Evolutionary conservation across 2,888 invertebrate genomes (phyloP), one percentile per base, ranked within the genome.

Genomic region (Fragum sueziense): DNA sequence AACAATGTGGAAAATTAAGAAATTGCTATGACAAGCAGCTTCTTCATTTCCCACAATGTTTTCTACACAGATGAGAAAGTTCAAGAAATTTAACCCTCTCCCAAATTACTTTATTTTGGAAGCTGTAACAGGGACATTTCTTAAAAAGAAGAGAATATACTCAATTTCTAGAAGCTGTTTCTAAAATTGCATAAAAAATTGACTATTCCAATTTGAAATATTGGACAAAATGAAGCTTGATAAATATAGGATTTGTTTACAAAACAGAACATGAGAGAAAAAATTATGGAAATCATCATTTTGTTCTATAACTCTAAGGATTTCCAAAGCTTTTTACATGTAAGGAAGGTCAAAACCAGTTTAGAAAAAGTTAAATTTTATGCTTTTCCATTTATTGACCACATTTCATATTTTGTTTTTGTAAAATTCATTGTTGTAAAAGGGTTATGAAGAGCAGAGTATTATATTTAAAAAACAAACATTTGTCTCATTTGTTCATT

Each of bases 1-100:
- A 59, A 59, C 59, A 29, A 25, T 59, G 59, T 59, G 59, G 11
- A 17, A 59, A 59, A 59, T 25, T 20, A 17, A 59, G 59, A 59
- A 59, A 59, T 27, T 59, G 59, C 31, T 59, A 7, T 25, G 17
- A 59, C 22, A 4, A 54, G 22, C n/a, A 1, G 22, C 22, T 22
- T 54, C 22, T 54, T 25, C 54, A 22, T 54, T n/a, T 54, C 22
- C 54, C n/a, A 22, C 25, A n/a, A 54, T 54, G 22, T 54, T 54
- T 47, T 20, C 47, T n/a, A 20, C n/a, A 47, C 54, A 54, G 22
- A 17, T 22, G 20, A 54, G 22, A 54, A 54, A 54, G 22, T 54
- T 54, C 9, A n/a, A 54, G 2, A 54, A 54, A 54, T 54, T 17
- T 47, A 20, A 20, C n/a, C n/a, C 17, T n/a, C n/a, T 47, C 47